Evolutionary conservation across 2,797 vertebrate species (phyloP).

Genomic region (Esox masquinongy): DNA sequence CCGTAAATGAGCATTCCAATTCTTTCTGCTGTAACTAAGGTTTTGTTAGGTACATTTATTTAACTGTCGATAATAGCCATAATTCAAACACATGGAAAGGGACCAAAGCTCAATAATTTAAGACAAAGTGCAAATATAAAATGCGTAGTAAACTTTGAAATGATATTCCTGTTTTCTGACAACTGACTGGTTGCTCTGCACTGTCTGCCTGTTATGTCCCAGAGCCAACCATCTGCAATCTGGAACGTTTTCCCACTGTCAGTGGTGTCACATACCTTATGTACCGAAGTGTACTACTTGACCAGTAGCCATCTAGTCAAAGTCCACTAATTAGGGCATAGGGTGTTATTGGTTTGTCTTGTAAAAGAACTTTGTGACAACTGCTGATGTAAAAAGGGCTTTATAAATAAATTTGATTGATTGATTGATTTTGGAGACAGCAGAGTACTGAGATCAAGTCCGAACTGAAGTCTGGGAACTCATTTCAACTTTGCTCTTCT

Average conservation of each 20-base stretch:
- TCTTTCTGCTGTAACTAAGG: too few relatives aligned
- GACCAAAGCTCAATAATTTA: too few relatives aligned
- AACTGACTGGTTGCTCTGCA: neutral
- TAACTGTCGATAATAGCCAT: too few relatives aligned
- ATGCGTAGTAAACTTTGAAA: neutral
- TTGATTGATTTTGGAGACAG: too few relatives aligned
- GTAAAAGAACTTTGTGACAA: too few relatives aligned
- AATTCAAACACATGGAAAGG: too few relatives aligned
- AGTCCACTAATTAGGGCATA: neutral
- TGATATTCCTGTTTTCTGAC: neutral
- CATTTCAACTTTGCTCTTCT: conserved; percentile 21
- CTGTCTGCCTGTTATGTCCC: conserved; percentile 11
- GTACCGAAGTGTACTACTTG: neutral
- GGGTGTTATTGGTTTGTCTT: neutral
- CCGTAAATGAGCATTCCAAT: too few relatives aligned
- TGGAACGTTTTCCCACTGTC: neutral
- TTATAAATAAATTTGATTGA: too few relatives aligned
- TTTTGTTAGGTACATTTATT: too few relatives aligned
- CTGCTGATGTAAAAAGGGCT: too few relatives aligned
- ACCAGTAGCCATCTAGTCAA: too few relatives aligned
- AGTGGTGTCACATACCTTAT: neutral
- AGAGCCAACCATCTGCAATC: conserved; percentile 8
- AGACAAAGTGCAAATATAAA: neutral
- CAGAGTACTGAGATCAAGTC: neutral
- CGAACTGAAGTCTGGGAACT: conserved; percentile 6